These are phyloP conservation scores for Amphiprion clarkii DNA, from an alignment of 2,797 vertebrate genomes.

Conservation along the genomic window DNA sequence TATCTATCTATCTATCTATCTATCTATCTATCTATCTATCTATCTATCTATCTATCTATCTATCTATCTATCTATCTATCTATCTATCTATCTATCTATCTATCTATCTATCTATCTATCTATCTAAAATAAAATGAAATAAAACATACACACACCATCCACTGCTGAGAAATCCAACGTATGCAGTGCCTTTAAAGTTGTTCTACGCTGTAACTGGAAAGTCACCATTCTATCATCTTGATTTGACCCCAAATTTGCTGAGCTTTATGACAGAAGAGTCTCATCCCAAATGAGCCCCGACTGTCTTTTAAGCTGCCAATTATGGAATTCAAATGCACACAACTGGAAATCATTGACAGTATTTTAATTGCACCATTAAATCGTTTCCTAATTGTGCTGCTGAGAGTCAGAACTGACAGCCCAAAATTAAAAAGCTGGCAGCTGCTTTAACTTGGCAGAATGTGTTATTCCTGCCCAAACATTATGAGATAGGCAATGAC, in stretches of 20 bases:
- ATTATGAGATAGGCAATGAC: constrained; percentile 43
- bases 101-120: too few species aligned
- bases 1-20: too few species aligned
- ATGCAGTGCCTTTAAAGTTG: neutral
- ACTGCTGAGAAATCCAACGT: neutral
- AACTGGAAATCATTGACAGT: constrained; percentile 56
- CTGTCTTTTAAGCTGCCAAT: constrained; percentile 44
- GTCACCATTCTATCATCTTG: constrained; percentile 7
- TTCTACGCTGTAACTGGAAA: neutral
- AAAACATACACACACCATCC: too few species aligned
- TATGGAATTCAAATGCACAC: constrained; percentile 46
- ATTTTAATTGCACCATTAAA: constrained; percentile 68
- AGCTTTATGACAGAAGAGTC: constrained; percentile 30
- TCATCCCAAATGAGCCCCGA: constrained; percentile 33
- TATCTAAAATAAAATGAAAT: neutral
- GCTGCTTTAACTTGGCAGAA: constrained; percentile 38
- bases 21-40: too few species aligned
- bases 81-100: too few species aligned
- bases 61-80: too few species aligned
- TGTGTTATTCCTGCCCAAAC: constrained; percentile 23
- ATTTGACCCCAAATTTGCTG: constrained; percentile 27
- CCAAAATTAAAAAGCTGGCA: constrained; percentile 46
- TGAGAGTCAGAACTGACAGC: constrained; percentile 30
- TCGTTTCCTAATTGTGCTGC: constrained; percentile 46
- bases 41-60: too few species aligned